phyloP scores from a whole-genome alignment of 2,888 invertebrate genomes.

The Iphiclides podalirius region DNA sequence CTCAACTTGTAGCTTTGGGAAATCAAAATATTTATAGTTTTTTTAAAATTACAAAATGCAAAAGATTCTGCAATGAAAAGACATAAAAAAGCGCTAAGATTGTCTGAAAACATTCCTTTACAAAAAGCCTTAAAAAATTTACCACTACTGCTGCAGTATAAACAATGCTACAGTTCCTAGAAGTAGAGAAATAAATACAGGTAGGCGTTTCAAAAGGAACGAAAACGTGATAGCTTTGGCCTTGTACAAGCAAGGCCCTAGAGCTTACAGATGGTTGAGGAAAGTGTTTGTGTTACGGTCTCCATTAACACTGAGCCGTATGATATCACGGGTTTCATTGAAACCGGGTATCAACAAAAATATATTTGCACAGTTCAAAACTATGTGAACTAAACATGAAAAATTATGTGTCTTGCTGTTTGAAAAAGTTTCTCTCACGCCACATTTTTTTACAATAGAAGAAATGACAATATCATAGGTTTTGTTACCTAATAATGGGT shows the following conservation, averaged over 20 bases:
- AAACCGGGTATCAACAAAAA: neutral
- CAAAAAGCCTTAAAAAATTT: neutral
- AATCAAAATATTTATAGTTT: no score
- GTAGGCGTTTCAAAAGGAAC: neutral
- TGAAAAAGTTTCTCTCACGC: neutral
- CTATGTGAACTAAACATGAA: no score
- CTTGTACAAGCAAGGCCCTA: neutral
- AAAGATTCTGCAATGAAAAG: no score
- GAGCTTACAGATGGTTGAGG: neutral
- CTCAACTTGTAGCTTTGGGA: no score
- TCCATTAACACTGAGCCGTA: neutral
- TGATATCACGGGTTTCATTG: neutral
- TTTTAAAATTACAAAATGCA: no score
- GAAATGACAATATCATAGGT: neutral
- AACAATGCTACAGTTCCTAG: neutral
- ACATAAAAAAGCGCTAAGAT: no score
- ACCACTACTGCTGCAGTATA: neutral
- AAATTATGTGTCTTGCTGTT: constrained; percentile 4
- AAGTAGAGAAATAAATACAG: neutral
- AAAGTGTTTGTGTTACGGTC: neutral
- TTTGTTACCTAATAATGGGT: constrained; percentile 4
- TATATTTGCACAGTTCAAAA: no score
- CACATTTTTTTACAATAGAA: neutral
- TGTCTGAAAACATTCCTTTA: no score
- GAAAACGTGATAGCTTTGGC: neutral